phyloP scores from a whole-genome alignment of 2,797 vertebrate genomes.

The Gallinago nigripennis region DNA sequence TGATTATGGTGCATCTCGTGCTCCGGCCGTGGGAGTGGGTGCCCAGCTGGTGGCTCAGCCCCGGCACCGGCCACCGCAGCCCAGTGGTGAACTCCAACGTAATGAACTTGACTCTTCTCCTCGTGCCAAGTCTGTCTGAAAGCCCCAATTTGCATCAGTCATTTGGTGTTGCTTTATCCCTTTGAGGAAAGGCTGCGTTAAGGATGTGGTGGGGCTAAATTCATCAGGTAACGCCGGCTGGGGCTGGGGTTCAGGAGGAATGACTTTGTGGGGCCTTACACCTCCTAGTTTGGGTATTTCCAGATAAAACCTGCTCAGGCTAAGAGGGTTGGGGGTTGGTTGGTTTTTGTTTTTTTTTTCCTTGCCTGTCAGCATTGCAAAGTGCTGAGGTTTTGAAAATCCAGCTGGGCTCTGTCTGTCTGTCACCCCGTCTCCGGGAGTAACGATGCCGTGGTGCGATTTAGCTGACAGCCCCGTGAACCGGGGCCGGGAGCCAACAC shows the following conservation, averaged over 20 bases:
- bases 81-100: neutral
- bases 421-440: neutral
- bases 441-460: neutral
- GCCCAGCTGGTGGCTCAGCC: fast-evolving
- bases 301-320: constrained; percentile 24
- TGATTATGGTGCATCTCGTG: neutral
- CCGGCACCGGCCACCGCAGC: fast-evolving
- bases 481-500: neutral
- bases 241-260: neutral
- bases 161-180: neutral
- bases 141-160: neutral
- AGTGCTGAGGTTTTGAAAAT: constrained; percentile 52
- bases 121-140: neutral
- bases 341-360: neutral
- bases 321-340: neutral
- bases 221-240: neutral
- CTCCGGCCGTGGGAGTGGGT: neutral
- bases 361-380: constrained; percentile 14
- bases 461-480: constrained; percentile 21
- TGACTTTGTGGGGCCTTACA: neutral
- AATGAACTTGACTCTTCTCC: neutral
- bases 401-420: constrained; percentile 33
- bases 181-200: neutral
- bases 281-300: neutral
- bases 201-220: neutral